Base-by-base conservation (phyloP, 2,113 vertebrate species). In the Lophura nycthemera region DNA sequence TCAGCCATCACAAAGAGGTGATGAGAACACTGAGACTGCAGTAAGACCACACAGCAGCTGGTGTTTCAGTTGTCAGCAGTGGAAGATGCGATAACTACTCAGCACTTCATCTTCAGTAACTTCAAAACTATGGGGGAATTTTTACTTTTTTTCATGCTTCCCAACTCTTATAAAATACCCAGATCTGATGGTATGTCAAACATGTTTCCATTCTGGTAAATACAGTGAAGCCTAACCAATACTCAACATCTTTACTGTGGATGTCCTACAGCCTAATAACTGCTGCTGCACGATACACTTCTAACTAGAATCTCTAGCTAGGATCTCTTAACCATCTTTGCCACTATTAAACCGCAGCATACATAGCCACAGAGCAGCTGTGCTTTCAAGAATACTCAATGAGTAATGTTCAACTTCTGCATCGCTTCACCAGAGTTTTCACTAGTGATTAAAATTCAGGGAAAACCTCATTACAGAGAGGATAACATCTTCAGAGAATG, bases 401-500 rank as follows among this genome's bases (percentile, higher is more conserved):
- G 29, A 56, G 10, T 27, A 19, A 3, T 0, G 6, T 0, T 5
- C 50, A 73, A 42, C 15, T 32, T 47, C 63, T 13, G 19, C 47
- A 47, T 7, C 29, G 8, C 1, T 7, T 11, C 8, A 69, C 8
- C 21, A 36, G 3, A 5, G 16, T 4, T 48, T 24, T 34, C 48
- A 43, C 30, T 29, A 19, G 0, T 25, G 5, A 14, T 17, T 32
- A 19, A 21, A 83, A 76, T 22, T 11, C 32, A 50, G 0, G 1
- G 61, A 30, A n/a, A 86, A 42, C 4, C 13, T 14, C 29, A 19
- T 11, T 56, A 36, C 0, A 15, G 42, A 64, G 22, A 61, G 3
- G 30, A 3, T 10, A 71, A 20, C 4, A 7, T 0, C 0, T 19
- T 24, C 32, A 40, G 59, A 32, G 47, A 71, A 60, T 6, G 29